These are phyloP conservation scores for Elephantulus edwardii DNA, from an alignment of 2,113 vertebrate genomes.

Conservation along the genomic window DNA sequence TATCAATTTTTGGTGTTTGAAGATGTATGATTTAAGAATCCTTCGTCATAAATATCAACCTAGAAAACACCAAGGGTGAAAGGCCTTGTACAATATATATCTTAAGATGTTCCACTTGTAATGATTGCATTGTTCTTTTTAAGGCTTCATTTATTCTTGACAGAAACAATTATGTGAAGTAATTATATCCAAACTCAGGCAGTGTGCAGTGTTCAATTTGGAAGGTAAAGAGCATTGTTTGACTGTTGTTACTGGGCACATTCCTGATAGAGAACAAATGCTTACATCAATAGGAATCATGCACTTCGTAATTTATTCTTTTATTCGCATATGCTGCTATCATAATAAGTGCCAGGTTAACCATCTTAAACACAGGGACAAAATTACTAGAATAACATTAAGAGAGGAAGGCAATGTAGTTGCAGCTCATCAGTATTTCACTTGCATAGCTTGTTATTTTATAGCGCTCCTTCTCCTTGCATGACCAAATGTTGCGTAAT, in stretches of 20 bases:
- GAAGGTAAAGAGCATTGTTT: conserved; percentile 74
- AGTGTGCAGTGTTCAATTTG: conserved; percentile 73
- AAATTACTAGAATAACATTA: conserved; percentile 63
- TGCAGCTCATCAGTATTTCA: conserved; percentile 52
- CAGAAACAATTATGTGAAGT: conserved; percentile 84
- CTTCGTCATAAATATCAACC: conserved; percentile 61
- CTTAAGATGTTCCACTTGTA: conserved; percentile 77
- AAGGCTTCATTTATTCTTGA: conserved; percentile 85
- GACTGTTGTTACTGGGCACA: conserved; percentile 71
- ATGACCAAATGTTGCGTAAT: conserved; percentile 43
- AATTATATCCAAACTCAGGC: conserved; percentile 82
- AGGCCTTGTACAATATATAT: conserved; percentile 64
- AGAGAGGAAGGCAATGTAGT: not conserved
- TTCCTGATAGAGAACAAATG: conserved; percentile 69
- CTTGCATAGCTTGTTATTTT: conserved; percentile 50
- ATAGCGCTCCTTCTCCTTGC: conserved; percentile 46
- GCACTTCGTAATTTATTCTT: conserved; percentile 74
- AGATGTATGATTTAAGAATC: conserved; percentile 48
- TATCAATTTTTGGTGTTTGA: conserved; percentile 47
- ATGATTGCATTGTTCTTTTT: conserved; percentile 80
- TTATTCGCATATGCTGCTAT: conserved; percentile 73
- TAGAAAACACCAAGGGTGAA: conserved; percentile 66
- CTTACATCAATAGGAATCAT: conserved; percentile 69
- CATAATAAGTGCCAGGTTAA: conserved; percentile 67
- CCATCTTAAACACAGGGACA: conserved; percentile 62